Evolutionary conservation across 2,888 invertebrate genomes (phyloP), one percentile per base, ranked within the genome.

Genomic region (Xanthostigma xanthostigma): DNA sequence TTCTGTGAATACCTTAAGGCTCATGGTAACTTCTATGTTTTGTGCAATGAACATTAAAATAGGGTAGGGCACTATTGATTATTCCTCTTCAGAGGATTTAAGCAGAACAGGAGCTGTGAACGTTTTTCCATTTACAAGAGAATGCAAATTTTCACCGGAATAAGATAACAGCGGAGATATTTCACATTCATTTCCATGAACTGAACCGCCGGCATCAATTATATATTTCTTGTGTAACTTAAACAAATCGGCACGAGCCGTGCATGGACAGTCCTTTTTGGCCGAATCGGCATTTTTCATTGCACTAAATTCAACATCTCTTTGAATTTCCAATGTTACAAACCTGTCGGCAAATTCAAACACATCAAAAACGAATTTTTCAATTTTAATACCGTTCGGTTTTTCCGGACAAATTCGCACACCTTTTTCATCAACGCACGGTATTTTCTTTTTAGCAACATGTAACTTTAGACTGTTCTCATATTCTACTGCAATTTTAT

Each of bases 331-430:
- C 80, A 95, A 88, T 8, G 91, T 90, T 10, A 87, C 91, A 61
- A 98, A 90, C 58, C 83, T 84, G 54, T 88, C 79, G 1, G 95
- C 81, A 66, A 91, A 93, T 60, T 87, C 86, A 62, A 99, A 98
- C 0, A 97, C 95, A 66, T 99, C 98, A 64, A 99, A 99, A 9
- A 99, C 89, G 64, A 99, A 99, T 66, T 97, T 98, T 63, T 99
- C 98, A 69, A 99, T 85, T 71, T 99, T 99, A 54, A 98, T 91
- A 9, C 97, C 98, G 59, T 98, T 98, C 0, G 92, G 83, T 52
- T 79, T 76, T 0, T 78, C 75, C 0, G 98, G 96, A 53, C 78
- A 81, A 37, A 80, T 71, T 44, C 78, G 72, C 12, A 78, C 70
- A 3, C 91, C 90, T 9, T 76, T 71, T 1, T 73, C 71, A 61